phyloP scores from a whole-genome alignment of 2,113 vertebrate species.

The Raja brachyura region DNA sequence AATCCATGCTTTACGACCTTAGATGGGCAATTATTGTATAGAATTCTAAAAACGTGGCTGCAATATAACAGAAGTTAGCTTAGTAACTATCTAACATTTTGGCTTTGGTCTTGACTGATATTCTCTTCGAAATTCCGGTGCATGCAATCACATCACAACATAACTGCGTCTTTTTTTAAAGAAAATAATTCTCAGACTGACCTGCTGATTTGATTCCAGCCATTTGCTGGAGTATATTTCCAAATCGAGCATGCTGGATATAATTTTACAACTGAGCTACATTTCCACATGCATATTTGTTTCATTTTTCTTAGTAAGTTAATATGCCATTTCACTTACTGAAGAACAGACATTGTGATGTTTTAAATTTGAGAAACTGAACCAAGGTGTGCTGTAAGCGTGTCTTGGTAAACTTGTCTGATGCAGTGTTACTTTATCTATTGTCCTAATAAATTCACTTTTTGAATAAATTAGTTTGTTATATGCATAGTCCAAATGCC shows the following conservation, averaged over 20 bases:
- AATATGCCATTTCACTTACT: background rate
- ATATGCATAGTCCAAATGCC: background rate
- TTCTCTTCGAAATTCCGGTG: background rate
- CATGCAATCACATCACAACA: conserved; percentile 12
- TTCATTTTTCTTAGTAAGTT: conserved; percentile 25
- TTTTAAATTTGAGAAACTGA: conserved; percentile 18
- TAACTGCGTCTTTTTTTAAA: background rate
- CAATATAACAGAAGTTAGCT: background rate
- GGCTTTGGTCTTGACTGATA: conserved; percentile 10
- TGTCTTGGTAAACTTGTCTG: background rate
- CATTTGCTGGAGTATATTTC: conserved; percentile 11
- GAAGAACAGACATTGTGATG: background rate
- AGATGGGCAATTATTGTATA: conserved; percentile 6
- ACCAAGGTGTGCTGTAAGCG: conserved; percentile 9
- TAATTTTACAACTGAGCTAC: background rate
- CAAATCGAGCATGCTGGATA: background rate
- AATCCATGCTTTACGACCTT: background rate
- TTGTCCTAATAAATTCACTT: background rate
- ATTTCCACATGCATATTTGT: conserved; percentile 19
- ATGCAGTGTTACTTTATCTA: background rate
- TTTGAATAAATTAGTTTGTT: background rate
- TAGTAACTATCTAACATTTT: background rate
- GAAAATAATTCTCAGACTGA: background rate
- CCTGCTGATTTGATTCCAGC: background rate
- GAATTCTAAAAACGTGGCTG: background rate